phyloP scores from a whole-genome alignment of 92 coral and sea anemone species.

The Bergia puertoricense region DNA sequence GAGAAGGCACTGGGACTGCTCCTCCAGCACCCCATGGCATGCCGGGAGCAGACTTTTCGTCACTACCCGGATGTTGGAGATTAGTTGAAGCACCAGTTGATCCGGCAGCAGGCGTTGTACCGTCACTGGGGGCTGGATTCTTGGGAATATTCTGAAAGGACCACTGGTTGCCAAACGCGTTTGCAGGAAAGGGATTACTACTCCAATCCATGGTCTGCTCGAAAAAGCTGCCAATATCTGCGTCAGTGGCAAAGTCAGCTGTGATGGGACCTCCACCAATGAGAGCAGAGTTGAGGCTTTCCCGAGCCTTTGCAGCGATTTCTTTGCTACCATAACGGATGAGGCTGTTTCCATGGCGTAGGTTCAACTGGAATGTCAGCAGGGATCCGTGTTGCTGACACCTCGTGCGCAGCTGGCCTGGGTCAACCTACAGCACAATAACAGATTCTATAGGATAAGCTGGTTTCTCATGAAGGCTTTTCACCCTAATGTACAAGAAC shows the following conservation, averaged over 20 bases:
- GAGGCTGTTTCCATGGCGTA: conserved; percentile 95
- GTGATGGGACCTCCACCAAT: conserved; percentile 68
- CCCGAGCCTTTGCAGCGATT: conserved; percentile 87
- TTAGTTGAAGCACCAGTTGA: conserved; percentile 21
- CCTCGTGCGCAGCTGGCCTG: conserved; percentile 75
- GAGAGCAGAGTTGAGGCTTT: conserved; percentile 71
- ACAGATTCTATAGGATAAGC: background rate
- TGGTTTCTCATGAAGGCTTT: no score
- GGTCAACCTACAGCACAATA: conserved; percentile 74
- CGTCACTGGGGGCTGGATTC: conserved; percentile 10
- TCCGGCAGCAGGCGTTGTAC: conserved; percentile 31
- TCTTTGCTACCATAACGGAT: conserved; percentile 97
- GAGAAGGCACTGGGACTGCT: conserved; percentile 67
- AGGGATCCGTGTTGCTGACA: conserved; percentile 97
- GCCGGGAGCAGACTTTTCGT: conserved; percentile 48
- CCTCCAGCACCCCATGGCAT: conserved; percentile 77
- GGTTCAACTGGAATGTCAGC: conserved; percentile 88
- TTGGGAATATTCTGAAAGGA: conserved; percentile 48
- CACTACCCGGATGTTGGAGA: conserved; percentile 31
- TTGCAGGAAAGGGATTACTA: conserved; percentile 66
- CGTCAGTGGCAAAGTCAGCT: conserved; percentile 97
- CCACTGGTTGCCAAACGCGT: conserved; percentile 77
- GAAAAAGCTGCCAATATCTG: conserved; percentile 96
- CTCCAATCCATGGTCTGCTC: conserved; percentile 99
- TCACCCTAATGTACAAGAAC: background rate